Conservation (phyloP, 2,888 invertebrate species). For the Caenorhabditis sulstoni region DNA sequence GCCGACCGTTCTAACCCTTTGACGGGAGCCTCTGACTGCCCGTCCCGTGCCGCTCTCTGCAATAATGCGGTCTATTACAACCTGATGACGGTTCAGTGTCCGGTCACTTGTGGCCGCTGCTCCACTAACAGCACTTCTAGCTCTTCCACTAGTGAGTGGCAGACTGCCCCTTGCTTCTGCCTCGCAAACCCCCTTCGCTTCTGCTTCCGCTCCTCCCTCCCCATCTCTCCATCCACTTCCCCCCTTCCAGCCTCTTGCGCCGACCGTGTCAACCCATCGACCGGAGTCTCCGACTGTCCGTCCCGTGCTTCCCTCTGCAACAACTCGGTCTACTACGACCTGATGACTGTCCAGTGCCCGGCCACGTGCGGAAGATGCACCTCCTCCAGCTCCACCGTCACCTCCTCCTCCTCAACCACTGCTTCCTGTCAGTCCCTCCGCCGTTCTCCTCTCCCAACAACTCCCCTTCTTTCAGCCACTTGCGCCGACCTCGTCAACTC, state of each 20-base stretch:
- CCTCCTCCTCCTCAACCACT: constrained; percentile 29
- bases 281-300: constrained; percentile 58
- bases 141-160: constrained; percentile 40
- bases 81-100: constrained; percentile 59
- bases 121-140: constrained; percentile 26
- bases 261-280: constrained; percentile 52
- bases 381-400: constrained; percentile 33
- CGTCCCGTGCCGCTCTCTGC: constrained; percentile 48
- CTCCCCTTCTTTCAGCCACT: constrained; percentile 18
- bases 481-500: constrained; percentile 59
- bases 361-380: constrained; percentile 57
- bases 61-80: constrained; percentile 54
- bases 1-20: constrained; percentile 51
- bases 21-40: constrained; percentile 50
- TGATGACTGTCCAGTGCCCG: constrained; percentile 59
- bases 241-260: constrained; percentile 46
- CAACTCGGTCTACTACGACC: constrained; percentile 56
- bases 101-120: constrained; percentile 48
- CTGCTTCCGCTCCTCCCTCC: constrained; percentile 14
- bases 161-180: constrained; percentile 18
- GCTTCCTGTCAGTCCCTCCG: constrained; percentile 15
- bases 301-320: constrained; percentile 53
- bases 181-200: constrained; percentile 3
- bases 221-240: constrained; percentile 6
- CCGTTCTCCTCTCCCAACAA: neutral